Base-by-base conservation (phyloP, 1,140 invertebrate genomes). In the Mizuhopecten yessoensis region DNA sequence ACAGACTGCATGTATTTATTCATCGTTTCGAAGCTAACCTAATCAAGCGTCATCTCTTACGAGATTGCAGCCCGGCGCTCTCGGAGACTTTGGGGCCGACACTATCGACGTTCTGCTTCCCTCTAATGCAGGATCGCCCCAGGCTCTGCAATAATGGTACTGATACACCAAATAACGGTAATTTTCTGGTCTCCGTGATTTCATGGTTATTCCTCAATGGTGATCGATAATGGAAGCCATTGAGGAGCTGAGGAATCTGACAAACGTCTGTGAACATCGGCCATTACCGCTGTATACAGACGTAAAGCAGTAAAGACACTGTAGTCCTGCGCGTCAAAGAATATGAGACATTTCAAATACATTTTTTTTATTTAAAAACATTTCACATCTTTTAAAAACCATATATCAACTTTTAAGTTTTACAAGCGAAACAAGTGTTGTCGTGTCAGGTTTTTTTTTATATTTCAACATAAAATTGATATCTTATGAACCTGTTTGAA, bases 11-110 rank as follows among this genome's bases (percentile, higher is more conserved):
- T 75, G 57, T 75, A 75, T 75, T 75, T 75, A 75, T 75, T 75
- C 57, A 75, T 75, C 57, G 57, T 75, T 39, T 75, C 57, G 57
- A 75, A 75, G 57, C 57, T 75, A 75, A 75, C 57, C 57, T 75
- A 75, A 75, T 75, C 57, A 75, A 75, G 57, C 23, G 29, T 75
- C 57, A n/a, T 75, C 9, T 75, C 57, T 23, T 23, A 75, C 57
- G 57, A 75, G 57, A 75, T 75, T 75, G 57, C 57, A 75, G 57
- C 57, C 17, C 42, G 42, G 42, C 42, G 9, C 17, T 75, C 23
- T 3, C 57, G 9, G 57, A n/a, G 57, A 75, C 57, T 75, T 45
- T n/a, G 57, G 57, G 23, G 23, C n/a, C 57, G 57, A 29, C 57
- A 75, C 9, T 75, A 75, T 75, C n/a, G 57, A 75, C 57, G 57